Conservation (phyloP, 2,888 invertebrate species). For the Habrosyne pyritoides region DNA sequence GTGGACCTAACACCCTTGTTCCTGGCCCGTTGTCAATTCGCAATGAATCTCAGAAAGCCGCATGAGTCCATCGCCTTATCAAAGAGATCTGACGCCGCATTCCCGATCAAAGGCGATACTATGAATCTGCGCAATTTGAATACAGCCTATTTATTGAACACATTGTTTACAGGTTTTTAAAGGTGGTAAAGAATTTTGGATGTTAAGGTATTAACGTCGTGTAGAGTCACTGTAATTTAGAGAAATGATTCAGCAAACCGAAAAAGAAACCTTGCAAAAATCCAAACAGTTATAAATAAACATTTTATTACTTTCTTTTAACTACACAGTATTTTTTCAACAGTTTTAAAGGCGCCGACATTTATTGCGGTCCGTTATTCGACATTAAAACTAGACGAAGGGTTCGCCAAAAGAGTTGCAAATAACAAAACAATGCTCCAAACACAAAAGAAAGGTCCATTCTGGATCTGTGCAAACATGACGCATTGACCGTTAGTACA, state of each 20-base stretch:
- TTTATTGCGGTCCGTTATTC: conserved; percentile 54
- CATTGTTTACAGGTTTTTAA: conserved; percentile 16
- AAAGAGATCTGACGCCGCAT: conserved; percentile 65
- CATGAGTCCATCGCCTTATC: conserved; percentile 66
- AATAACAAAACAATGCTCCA: conserved; percentile 54
- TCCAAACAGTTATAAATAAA: neutral
- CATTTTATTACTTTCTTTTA: neutral
- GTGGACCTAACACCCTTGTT: conserved; percentile 3
- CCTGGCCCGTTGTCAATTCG: conserved; percentile 43
- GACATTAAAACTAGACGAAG: conserved; percentile 49
- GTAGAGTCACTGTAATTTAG: neutral
- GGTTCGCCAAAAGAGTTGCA: conserved; percentile 66
- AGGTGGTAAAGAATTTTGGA: neutral
- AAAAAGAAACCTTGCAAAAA: neutral
- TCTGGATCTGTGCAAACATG: conserved; percentile 41
- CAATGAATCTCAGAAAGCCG: conserved; percentile 44
- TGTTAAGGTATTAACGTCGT: neutral
- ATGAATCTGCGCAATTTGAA: conserved; percentile 43
- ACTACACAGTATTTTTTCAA: conserved; percentile 27
- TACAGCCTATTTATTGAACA: conserved; percentile 32
- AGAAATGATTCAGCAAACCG: neutral
- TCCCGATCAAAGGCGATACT: conserved; percentile 53
- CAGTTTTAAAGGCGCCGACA: conserved; percentile 43
- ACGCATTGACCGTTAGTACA: conserved; percentile 41
- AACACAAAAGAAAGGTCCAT: conserved; percentile 43